These are phyloP conservation scores for Apis laboriosa DNA, from an alignment of 1,140 invertebrate genomes.

Conservation along the genomic window DNA sequence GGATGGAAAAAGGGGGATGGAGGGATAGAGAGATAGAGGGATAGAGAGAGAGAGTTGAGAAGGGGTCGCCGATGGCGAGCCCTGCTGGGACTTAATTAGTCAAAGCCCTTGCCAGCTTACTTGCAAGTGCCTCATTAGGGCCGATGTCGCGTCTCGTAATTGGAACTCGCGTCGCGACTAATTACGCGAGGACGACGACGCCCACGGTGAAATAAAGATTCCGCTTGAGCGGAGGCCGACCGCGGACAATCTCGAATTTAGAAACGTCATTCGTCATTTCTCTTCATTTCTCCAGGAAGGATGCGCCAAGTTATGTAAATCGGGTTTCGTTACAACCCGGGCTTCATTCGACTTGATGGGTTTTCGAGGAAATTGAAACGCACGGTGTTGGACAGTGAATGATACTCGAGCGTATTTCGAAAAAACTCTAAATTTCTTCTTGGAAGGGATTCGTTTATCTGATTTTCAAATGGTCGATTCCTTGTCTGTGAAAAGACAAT, in stretches of 20 bases:
- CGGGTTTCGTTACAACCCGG: neutral
- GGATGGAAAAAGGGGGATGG: conserved; percentile 17
- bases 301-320: neutral
- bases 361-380: neutral
- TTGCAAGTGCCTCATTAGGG: conserved; percentile 73
- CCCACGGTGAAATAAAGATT: conserved; percentile 51
- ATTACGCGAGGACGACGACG: conserved; percentile 61
- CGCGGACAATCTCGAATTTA: conserved; percentile 4
- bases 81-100: conserved; percentile 71
- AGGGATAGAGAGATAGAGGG: neutral
- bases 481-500: too few species aligned
- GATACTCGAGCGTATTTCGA: too few species aligned
- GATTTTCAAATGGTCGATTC: too few species aligned
- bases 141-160: conserved; percentile 68
- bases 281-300: neutral
- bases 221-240: neutral
- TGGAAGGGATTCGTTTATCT: too few species aligned
- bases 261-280: conserved; percentile 12
- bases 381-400: too few species aligned
- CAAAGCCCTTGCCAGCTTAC: conserved; percentile 70
- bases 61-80: conserved; percentile 46
- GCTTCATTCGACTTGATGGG: neutral
- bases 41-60: neutral
- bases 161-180: conserved; percentile 67
- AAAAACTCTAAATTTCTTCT: too few species aligned